These are phyloP conservation scores for Zoanthus solanderi DNA, from an alignment of 92 coral and sea anemone species.

Conservation along the genomic window DNA sequence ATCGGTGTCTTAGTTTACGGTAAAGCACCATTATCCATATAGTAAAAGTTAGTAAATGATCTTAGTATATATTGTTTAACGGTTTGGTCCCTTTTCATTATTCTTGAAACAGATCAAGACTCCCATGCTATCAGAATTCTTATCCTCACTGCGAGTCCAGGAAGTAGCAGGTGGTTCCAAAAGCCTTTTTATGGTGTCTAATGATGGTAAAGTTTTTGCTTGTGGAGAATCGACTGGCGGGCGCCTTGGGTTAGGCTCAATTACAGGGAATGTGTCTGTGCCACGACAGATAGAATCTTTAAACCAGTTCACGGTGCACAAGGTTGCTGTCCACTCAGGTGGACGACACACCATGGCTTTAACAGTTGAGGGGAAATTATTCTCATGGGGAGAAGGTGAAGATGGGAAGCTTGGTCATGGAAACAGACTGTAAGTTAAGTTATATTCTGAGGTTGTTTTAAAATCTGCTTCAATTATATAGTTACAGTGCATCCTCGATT, in stretches of 20 bases:
- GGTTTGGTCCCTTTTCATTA: neutral
- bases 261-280: slow-evolving; percentile 81
- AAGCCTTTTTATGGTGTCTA: slow-evolving; percentile 89
- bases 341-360: slow-evolving; percentile 98
- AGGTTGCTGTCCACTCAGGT: slow-evolving; percentile 95
- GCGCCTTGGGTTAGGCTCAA: slow-evolving; percentile 90
- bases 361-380: slow-evolving; percentile 90
- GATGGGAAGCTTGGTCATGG: slow-evolving; percentile 99
- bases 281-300: slow-evolving; percentile 89
- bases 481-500: too few species aligned
- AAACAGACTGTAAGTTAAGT: slow-evolving; percentile 82
- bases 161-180: slow-evolving; percentile 94
- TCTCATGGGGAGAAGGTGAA: slow-evolving; percentile 99
- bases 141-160: slow-evolving; percentile 84
- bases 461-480: too few species aligned
- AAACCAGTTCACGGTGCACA: slow-evolving; percentile 81
- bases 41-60: neutral
- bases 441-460: too few species aligned
- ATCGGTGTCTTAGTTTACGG: too few species aligned
- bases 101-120: slow-evolving; percentile 74
- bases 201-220: slow-evolving; percentile 91
- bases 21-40: too few species aligned
- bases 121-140: slow-evolving; percentile 77
- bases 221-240: slow-evolving; percentile 99
- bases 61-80: too few species aligned